Base-by-base conservation (phyloP, 2,113 vertebrate genomes). In the Athene cunicularia region DNA sequence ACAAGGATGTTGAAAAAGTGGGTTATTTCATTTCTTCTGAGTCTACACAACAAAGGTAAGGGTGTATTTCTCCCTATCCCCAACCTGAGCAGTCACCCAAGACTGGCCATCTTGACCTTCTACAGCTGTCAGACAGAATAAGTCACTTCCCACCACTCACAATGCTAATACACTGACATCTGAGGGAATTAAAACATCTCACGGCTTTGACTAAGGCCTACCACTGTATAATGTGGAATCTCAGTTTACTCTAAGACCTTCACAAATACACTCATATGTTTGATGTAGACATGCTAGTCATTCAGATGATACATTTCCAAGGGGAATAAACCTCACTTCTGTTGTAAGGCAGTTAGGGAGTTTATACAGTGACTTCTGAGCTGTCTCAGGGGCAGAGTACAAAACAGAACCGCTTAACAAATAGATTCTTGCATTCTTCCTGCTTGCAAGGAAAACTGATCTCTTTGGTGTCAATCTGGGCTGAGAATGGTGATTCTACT, bases 111-210 rank as follows among this genome's bases (percentile, higher is more conserved):
- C 21, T 3, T 52, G 60, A 49, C 19, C 16, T n/a, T 24, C 70
- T 50, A 11, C 2, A 2, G 21, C 58, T 49, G 30, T 18, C 7
- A 1, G 23, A 45, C 1, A 0, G 23, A 77, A 27, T 30, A 35
- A 32, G 22, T 13, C 39, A 33, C 41, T 35, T 55, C 17, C 13
- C n/a, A 43, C 7, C 14, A 37, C 58, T 70, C 43, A 50, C 18
- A 43, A 32, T 6, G 37, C 43, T 56, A 68, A 68, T 43, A 37
- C 28, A 23, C 18, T 23, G 30, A 64, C 23, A 37, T 6, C 27
- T n/a, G 41, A 73, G 23, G n/a, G 52, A 79, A 30, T 8, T 60
- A 41, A 49, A 82, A 55, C 16, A 22, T 26, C 41, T 41, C 37
- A 33, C 43, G 43, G 22, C 45, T 89, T 66, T 30, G n/a, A 53